A percentile compares a stretch with the other conserved stretches of the same genome.
These are phyloP conservation scores for Sturnira hondurensis DNA, from an alignment of 2,113 vertebrate genomes.

Conservation along the genomic window DNA sequence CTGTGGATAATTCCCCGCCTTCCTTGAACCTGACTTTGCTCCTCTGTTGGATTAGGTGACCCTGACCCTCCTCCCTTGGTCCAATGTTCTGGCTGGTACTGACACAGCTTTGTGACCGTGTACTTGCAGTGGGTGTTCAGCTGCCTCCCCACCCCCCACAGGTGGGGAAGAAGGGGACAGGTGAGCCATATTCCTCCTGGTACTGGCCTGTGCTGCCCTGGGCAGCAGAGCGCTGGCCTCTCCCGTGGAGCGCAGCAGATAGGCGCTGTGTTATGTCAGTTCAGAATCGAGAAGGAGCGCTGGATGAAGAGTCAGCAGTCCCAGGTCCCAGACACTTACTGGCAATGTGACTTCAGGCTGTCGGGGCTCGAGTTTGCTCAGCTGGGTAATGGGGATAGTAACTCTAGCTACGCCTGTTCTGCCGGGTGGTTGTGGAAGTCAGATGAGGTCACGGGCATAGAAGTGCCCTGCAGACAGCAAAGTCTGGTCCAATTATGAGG, in stretches of 20 bases:
- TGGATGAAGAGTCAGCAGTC: neutral
- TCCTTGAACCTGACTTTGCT: neutral
- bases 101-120: neutral
- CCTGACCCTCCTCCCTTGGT: neutral
- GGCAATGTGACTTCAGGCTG: constrained; percentile 44
- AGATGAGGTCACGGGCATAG: constrained; percentile 68
- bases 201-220: rapidly evolving
- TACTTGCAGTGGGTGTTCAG: neutral
- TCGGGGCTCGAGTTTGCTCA: constrained; percentile 46
- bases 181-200: neutral
- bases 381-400: constrained; percentile 39
- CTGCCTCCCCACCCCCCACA: neutral
- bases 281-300: neutral
- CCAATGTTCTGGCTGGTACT: neutral
- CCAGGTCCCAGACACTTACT: neutral
- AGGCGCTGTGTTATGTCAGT: neutral
- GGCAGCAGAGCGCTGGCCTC: neutral
- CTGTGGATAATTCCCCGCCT: neutral
- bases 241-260: neutral
- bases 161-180: neutral
- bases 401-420: constrained; percentile 39
- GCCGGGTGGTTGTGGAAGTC: constrained; percentile 59
- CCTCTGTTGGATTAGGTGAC: neutral
- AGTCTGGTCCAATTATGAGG: constrained; percentile 72
- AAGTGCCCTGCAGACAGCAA: constrained; percentile 71